A percentile compares a stretch with the other conserved stretches of the same genome.
phyloP scores from a whole-genome alignment of 2,888 invertebrate genomes.

The Drosophila mayaguana region DNA sequence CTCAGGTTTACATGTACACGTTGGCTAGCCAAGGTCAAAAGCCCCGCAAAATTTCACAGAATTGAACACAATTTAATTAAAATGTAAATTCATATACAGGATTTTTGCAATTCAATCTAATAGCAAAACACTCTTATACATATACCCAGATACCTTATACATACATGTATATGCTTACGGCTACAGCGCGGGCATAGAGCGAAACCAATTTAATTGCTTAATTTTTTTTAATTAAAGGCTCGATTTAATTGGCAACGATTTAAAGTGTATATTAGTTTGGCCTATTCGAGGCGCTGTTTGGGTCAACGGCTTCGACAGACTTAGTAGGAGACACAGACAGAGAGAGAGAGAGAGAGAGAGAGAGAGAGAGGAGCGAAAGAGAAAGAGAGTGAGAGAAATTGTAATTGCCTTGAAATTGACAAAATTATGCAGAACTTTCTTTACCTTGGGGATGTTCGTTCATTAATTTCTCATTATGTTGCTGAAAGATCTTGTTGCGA shows the following conservation, averaged over 20 bases:
- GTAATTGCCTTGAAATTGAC: conserved; percentile 6
- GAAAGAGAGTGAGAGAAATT: background rate
- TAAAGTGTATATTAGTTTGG: background rate
- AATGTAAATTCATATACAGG: conserved; percentile 18
- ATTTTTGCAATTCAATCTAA: conserved; percentile 6
- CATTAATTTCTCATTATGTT: conserved; percentile 21
- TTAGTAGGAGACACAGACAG: background rate
- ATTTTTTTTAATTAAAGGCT: background rate
- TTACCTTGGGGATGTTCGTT: background rate
- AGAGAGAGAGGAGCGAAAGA: background rate
- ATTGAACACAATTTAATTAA: conserved; percentile 32
- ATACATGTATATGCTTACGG: background rate
- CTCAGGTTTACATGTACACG: background rate
- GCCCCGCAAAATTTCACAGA: conserved; percentile 2
- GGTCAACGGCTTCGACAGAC: background rate
- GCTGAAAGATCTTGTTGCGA: conserved; percentile 11
- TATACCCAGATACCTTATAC: too few species aligned
- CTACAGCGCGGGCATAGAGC: background rate
- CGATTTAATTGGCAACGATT: background rate
- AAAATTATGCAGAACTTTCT: conserved; percentile 10
- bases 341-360: background rate
- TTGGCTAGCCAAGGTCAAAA: conserved; percentile 19
- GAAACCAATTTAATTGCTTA: background rate
- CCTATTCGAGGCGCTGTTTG: background rate
- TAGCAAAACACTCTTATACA: background rate